Conservation (phyloP, 2,797 vertebrate genomes). For the Pipistrellus nathusii region DNA sequence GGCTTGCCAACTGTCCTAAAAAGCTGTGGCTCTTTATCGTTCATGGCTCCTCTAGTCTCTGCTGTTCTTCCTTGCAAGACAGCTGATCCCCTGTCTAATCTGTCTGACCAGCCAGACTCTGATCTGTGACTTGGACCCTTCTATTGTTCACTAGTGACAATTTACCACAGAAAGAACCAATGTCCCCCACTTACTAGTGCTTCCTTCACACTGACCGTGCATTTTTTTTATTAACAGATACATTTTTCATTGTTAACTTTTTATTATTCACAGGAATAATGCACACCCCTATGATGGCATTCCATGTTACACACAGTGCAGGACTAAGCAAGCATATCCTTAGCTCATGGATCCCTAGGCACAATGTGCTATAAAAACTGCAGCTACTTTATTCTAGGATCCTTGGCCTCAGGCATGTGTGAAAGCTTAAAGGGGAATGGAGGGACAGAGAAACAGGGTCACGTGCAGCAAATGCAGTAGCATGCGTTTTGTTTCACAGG, state of each 20-base stretch:
- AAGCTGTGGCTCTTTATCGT: not conserved
- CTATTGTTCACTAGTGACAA: fast-evolving
- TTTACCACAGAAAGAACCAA: not conserved
- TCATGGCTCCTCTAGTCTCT: fast-evolving
- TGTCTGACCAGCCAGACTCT: too few species aligned
- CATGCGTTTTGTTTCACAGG: fast-evolving
- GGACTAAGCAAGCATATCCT: fast-evolving
- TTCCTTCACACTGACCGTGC: fast-evolving
- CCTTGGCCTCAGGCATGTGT: fast-evolving
- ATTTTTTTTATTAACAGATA: not conserved
- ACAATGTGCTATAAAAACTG: not conserved
- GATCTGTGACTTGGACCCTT: not conserved
- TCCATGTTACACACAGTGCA: fast-evolving
- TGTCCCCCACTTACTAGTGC: fast-evolving
- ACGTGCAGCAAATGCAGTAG: fast-evolving
- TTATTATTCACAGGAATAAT: too few species aligned
- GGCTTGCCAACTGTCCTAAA: not conserved
- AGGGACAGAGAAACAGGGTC: not conserved
- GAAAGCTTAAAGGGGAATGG: not conserved
- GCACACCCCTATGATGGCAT: fast-evolving
- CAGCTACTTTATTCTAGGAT: not conserved
- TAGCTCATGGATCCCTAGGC: not conserved
- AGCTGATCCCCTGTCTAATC: not conserved
- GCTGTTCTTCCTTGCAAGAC: not conserved
- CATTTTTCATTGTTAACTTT: not conserved